Base-by-base conservation (phyloP, 2,888 invertebrate species). In the Eupithecia vulgata region DNA sequence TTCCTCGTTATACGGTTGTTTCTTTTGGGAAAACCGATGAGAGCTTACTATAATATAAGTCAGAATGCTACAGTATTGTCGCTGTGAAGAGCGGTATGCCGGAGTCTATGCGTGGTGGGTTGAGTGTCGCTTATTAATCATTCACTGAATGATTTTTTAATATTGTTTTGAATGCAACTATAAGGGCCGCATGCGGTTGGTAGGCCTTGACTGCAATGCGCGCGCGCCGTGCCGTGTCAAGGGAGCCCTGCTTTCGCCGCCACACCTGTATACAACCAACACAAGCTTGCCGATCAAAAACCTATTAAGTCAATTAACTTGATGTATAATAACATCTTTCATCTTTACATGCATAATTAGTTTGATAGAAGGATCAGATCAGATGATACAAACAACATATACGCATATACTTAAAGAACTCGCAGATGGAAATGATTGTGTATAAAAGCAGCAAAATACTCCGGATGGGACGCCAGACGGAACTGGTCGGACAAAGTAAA, bases 181-280 rank as follows among this genome's bases (percentile, higher is more conserved):
- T 81, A 80, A 78, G 82, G 83, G 81, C 85, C 83, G 86, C 86
- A 87, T 84, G 88, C 85, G 84, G 81, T 78, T 80, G 83, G 86
- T 81, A 87, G 87, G 90, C 94, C 94, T 94, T 94, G 94, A 93
- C 94, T 86, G 93, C 93, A 94, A 94, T 94, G 93, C 91, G 91
- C 93, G 91, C 87, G 91, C 92, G 91, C 91, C 93, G 93, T 92
- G 89, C 88, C 93, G 88, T 94, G 94, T 94, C 94, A 94, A 94
- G 94, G 94, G 94, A 93, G 92, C 90, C 86, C 92, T 93, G 94
- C 94, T 94, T 94, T 94, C 94, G 92, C 93, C 88, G 92, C 89
- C 91, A 89, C 92, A 90, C 91, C 93, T 89, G 88, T 83, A 83
- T 83, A 81, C 80, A 86, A 85, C 87, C 87, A 85, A 88, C 84